Evolutionary conservation across 2,797 vertebrate genomes (phyloP).

Genomic region (Nyctalus aviator): DNA sequence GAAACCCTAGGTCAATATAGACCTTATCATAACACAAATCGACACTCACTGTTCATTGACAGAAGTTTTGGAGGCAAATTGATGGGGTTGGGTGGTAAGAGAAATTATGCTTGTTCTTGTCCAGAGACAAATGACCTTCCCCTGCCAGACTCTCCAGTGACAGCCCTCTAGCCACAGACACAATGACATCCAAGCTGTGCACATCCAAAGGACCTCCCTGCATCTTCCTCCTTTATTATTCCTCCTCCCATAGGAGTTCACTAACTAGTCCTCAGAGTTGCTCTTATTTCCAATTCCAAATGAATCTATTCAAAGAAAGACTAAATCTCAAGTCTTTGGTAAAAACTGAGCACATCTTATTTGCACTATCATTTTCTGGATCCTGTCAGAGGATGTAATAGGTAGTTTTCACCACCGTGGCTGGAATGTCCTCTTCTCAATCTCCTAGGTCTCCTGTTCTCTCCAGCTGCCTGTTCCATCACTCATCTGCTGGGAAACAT

Average conservation of each 20-base stretch:
- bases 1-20: background rate
- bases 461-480: background rate
- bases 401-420: background rate
- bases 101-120: background rate
- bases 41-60: background rate
- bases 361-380: constrained; percentile 8
- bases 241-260: constrained; percentile 21
- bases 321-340: background rate
- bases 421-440: background rate
- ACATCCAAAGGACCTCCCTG: background rate
- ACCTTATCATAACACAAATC: background rate
- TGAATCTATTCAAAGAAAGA: constrained; percentile 54
- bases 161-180: background rate
- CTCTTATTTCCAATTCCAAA: constrained; percentile 23
- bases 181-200: background rate
- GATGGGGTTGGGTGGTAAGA: background rate
- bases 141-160: background rate
- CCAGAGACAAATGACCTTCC: constrained; percentile 9
- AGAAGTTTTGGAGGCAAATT: background rate
- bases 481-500: background rate
- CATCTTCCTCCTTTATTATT: background rate
- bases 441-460: constrained; percentile 5
- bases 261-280: background rate
- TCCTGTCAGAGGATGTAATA: background rate
- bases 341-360: constrained; percentile 10